These are phyloP conservation scores for Eupristina koningsbergeri DNA, from an alignment of 1,140 invertebrate species.

Conservation along the genomic window DNA sequence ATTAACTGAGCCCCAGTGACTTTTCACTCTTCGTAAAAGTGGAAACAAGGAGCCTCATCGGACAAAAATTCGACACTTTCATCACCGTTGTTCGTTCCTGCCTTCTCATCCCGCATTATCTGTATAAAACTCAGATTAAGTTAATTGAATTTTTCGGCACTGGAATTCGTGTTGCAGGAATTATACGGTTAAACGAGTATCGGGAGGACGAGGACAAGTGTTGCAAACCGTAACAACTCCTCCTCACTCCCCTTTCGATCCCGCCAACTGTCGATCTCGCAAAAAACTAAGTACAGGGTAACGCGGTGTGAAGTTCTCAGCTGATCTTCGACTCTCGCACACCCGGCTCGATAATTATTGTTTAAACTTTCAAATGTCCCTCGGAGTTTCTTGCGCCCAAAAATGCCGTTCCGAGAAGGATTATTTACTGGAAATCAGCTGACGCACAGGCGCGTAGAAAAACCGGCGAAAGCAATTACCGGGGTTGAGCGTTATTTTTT, in stretches of 20 bases:
- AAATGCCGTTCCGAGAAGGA: background rate
- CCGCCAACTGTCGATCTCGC: background rate
- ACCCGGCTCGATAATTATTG: background rate
- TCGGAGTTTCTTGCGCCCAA: background rate
- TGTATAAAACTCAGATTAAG: background rate
- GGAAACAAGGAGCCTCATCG: background rate
- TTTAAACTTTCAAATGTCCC: background rate
- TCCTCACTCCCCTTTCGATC: background rate
- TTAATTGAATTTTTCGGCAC: background rate
- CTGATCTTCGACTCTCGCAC: background rate
- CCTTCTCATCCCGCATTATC: background rate
- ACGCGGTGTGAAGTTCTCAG: background rate
- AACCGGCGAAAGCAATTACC: slow-evolving; percentile 26
- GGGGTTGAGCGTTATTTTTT: slow-evolving; percentile 3
- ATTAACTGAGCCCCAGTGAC: background rate
- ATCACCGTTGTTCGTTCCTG: background rate
- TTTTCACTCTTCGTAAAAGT: background rate
- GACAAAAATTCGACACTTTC: slow-evolving; percentile 7
- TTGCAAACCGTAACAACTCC: background rate
- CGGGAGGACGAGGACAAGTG: too few relatives aligned
- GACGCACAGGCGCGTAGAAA: background rate
- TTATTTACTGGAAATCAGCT: background rate
- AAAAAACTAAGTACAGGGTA: background rate
- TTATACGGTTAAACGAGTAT: background rate
- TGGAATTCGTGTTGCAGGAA: background rate